Percentiles rank a stretch among this genome's conserved stretches.
Evolutionary conservation across 2,113 vertebrate species (phyloP).

Genomic region (Mobula hypostoma): DNA sequence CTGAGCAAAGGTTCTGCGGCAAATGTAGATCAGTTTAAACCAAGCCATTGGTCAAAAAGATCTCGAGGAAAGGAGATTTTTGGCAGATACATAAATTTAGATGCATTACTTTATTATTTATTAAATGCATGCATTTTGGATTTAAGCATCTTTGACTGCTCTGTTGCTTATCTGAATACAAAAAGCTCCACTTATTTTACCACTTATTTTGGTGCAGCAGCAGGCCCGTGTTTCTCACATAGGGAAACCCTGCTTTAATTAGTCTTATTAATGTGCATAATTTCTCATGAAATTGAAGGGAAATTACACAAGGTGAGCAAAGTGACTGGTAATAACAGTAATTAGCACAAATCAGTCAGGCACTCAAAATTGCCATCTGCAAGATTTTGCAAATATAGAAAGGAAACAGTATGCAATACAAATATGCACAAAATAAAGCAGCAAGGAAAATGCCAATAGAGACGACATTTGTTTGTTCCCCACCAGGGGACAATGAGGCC

Average conservation of each 20-base stretch:
- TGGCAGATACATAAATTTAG: not conserved
- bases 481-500: not conserved
- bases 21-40: not conserved
- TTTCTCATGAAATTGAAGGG: conserved; percentile 26
- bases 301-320: conserved; percentile 34
- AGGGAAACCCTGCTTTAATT: conserved; percentile 21
- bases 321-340: conserved; percentile 33
- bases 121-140: not conserved
- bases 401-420: not conserved
- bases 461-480: not conserved
- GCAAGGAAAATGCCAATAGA: not conserved
- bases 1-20: not conserved
- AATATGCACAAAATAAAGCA: conserved; percentile 3
- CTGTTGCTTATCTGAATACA: not conserved
- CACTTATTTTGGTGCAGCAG: not conserved
- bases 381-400: conserved; percentile 3
- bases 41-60: not conserved
- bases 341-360: conserved; percentile 26
- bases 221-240: not conserved
- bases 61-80: not conserved
- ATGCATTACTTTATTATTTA: not conserved
- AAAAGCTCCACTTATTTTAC: not conserved
- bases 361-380: conserved; percentile 33
- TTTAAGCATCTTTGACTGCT: not conserved
- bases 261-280: conserved; percentile 31